Evolutionary conservation across 2,797 vertebrate genomes (phyloP), one percentile per base, ranked within the genome.

Genomic region (Trachurus trachurus): DNA sequence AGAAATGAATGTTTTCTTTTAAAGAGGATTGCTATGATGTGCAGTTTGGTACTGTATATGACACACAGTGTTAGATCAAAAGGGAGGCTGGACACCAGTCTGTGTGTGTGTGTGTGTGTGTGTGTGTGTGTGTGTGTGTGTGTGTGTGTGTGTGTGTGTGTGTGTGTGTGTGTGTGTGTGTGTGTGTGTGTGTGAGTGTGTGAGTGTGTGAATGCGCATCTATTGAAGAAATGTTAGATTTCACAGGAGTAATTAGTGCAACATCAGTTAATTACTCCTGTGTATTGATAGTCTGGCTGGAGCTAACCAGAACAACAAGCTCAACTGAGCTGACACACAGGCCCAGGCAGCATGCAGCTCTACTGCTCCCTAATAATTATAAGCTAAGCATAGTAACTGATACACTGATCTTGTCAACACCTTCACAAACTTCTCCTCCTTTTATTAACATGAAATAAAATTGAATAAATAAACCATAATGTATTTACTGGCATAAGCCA

Each of bases 171-270:
- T 47, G 47, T 26, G n/a, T 29, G 49, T 19, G 53, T 6, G 70
- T 67, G 57, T 47, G 47, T 26, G n/a, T 29, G 49, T 19, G 53
- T 6, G 70, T 67, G 57, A 52, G n/a, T n/a, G n/a, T 6, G 70
- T 67, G 57, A 52, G 47, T 26, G n/a, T 29, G 49, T 19, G 53
- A 56, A 44, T 4, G 22, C 71, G 53, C 66, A 80, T 84, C 82
- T 76, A 70, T 88, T 71, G 81, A 84, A 89, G 87, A 86, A 90
- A 90, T 87, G 75, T 73, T 72, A 74, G 74, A 93, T 93, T 94
- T 94, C 86, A 91, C 58, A 47, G 80, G 83, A 91, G 86, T 93
- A 93, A 94, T 94, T 94, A 94, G 86, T 83, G 83, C 82, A 88
- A 86, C 92, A 87, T 76, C 42, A 68, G 89, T 87, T 93, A 91